A percentile compares a stretch with the other conserved stretches of the same genome.
Conservation (phyloP, 2,888 invertebrate genomes). For the Beris chalybata region DNA sequence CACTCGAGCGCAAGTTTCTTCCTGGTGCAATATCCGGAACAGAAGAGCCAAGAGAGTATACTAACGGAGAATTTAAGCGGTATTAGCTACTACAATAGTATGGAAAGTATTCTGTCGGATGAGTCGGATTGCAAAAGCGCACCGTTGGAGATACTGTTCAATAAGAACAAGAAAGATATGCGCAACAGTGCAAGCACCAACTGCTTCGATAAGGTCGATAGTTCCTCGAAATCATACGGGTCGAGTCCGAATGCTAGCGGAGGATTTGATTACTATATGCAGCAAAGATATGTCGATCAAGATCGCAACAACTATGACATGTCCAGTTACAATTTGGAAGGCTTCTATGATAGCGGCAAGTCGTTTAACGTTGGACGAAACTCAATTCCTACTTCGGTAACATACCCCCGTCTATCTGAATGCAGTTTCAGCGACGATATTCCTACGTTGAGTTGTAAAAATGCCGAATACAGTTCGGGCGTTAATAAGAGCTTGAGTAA, state of each 20-base stretch:
- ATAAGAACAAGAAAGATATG: constrained; percentile 44
- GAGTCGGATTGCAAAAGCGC: constrained; percentile 80
- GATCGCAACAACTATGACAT: constrained; percentile 57
- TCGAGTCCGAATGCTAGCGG: constrained; percentile 65
- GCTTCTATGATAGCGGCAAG: constrained; percentile 41
- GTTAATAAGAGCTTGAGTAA: constrained; percentile 55
- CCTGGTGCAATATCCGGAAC: constrained; percentile 62
- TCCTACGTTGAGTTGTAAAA: constrained; percentile 52
- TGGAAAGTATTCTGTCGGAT: constrained; percentile 80
- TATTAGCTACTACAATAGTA: constrained; percentile 70
- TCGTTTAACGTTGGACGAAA: constrained; percentile 7
- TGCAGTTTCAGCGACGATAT: constrained; percentile 47
- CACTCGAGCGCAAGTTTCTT: constrained; percentile 82
- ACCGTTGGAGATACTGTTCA: constrained; percentile 71
- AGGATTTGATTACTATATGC: constrained; percentile 61
- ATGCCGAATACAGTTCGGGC: constrained; percentile 52
- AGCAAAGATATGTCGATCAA: constrained; percentile 43
- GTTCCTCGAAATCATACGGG: constrained; percentile 65
- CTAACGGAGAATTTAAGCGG: constrained; percentile 72
- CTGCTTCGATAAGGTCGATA: constrained; percentile 58
- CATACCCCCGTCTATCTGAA: constrained; percentile 35
- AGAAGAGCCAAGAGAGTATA: constrained; percentile 76
- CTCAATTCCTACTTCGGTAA: constrained; percentile 32
- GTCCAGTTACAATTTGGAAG: constrained; percentile 50
- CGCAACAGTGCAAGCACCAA: constrained; percentile 55